These are phyloP conservation scores for Drosophila nikananu DNA, from an alignment of 1,140 invertebrate genomes.

Conservation along the genomic window DNA sequence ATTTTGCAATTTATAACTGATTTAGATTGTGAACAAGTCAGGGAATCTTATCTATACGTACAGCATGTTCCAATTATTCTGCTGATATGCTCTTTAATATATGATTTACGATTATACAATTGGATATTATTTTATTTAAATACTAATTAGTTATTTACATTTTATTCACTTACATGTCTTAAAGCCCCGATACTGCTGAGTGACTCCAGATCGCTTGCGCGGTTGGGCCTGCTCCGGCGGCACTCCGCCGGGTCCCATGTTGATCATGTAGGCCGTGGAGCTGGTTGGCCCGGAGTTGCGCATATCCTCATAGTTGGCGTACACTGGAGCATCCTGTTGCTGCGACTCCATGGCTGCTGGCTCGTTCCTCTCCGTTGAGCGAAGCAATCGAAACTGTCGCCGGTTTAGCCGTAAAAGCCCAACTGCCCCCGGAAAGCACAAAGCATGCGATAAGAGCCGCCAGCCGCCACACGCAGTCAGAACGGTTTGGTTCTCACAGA, in stretches of 20 bases:
- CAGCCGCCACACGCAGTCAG: neutral
- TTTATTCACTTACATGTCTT: slow-evolving; percentile 53
- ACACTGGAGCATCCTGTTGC: slow-evolving; percentile 48
- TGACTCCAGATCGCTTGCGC: neutral
- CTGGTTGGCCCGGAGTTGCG: slow-evolving; percentile 51
- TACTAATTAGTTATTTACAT: no score
- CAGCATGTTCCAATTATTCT: no score
- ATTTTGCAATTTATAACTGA: neutral
- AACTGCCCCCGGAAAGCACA: slow-evolving; percentile 9
- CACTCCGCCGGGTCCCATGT: slow-evolving; percentile 23
- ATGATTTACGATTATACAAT: no score
- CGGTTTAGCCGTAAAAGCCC: slow-evolving; percentile 1
- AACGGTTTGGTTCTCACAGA: slow-evolving; percentile 10
- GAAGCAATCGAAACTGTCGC: slow-evolving; percentile 31
- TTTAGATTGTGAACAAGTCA: neutral
- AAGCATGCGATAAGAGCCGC: slow-evolving; percentile 17
- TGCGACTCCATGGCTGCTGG: slow-evolving; percentile 28
- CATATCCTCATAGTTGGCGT: slow-evolving; percentile 70
- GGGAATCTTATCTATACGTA: neutral
- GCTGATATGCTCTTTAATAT: no score
- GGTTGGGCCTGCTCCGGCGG: neutral
- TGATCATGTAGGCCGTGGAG: slow-evolving; percentile 55
- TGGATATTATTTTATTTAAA: neutral
- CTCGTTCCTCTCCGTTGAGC: slow-evolving; percentile 23
- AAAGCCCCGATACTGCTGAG: slow-evolving; percentile 55